Base-by-base conservation (phyloP, 2,888 invertebrate genomes). In the Clepsis dumicolana region DNA sequence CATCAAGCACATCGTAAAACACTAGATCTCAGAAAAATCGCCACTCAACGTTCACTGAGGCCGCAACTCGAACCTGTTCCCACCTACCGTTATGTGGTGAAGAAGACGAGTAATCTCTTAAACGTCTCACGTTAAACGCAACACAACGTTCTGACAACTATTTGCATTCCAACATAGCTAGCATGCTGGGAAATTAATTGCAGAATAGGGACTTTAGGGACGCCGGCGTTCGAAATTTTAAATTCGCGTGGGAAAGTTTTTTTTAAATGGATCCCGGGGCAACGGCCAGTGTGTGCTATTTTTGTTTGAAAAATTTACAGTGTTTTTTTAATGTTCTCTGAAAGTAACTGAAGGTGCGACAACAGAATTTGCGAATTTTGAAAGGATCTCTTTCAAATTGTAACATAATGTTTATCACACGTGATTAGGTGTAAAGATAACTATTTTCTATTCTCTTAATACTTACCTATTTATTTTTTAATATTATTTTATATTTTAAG, bases 61-160 rank as follows among this genome's bases (percentile, higher is more conserved):
- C 79, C 76, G 80, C 82, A 80, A 86, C 85, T 81, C 80, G 83
- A 91, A 91, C 91, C 89, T 77, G 91, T 90, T 89, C 74, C 75
- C 74, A 75, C 73, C 78, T 81, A 87, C 91, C 90, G 91, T 89
- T 91, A 91, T 77, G 74, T 86, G 86, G 86, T 44, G 44, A 8
- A 44, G 29, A 29, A 29, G 29, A 29, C 29, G 87, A 87, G 88
- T 87, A 84, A 89, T 90, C 85, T 87, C 85, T 88, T 89, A 85
- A 89, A 87, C 84, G 80, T 81, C 80, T 83, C 84, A 83, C 85
- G 81, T 78, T 78, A 80, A 81, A 79, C 80, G 80, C 79, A 81
- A 80, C 75, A 74, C 77, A 74, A 74, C 74, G 73, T 72, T 74
- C 77, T 18, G 56, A 12, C 70, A 59, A 73, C 77, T 75, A 80